Percentiles rank a stretch among this genome's conserved stretches.
Conservation (phyloP, 2,797 vertebrate species). For the Manis pentadactyla region DNA sequence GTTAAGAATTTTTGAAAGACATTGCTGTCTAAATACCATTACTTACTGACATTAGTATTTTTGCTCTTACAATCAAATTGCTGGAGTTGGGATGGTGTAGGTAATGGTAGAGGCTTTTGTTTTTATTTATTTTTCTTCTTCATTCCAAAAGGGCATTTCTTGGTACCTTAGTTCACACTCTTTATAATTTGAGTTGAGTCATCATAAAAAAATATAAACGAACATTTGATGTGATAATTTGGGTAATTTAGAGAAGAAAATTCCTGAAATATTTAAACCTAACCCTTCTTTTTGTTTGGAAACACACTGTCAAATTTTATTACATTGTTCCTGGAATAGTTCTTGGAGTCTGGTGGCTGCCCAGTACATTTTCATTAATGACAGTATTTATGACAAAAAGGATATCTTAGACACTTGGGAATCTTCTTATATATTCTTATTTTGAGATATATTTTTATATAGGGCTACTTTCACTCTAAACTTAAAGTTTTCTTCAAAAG, state of each 20-base stretch:
- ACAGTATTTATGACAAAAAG: background rate
- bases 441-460: constrained; percentile 45
- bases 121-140: background rate
- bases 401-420: background rate
- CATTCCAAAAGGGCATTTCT: background rate
- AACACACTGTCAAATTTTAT: background rate
- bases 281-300: background rate
- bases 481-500: constrained; percentile 33
- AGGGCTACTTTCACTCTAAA: constrained; percentile 23
- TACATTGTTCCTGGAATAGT: background rate
- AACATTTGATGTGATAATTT: background rate
- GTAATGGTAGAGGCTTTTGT: background rate
- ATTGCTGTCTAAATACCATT: background rate
- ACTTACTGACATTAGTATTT: background rate
- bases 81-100: background rate
- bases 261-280: constrained; percentile 22
- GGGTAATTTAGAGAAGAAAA: background rate
- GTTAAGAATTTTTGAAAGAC: constrained; percentile 46
- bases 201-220: background rate
- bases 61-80: background rate
- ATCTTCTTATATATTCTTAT: constrained; percentile 37
- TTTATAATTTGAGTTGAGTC: background rate
- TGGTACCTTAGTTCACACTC: background rate
- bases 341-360: background rate
- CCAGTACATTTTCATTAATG: constrained; percentile 36